Evolutionary conservation across 2,797 vertebrate genomes (phyloP).

Genomic region (Peromyscus eremicus): DNA sequence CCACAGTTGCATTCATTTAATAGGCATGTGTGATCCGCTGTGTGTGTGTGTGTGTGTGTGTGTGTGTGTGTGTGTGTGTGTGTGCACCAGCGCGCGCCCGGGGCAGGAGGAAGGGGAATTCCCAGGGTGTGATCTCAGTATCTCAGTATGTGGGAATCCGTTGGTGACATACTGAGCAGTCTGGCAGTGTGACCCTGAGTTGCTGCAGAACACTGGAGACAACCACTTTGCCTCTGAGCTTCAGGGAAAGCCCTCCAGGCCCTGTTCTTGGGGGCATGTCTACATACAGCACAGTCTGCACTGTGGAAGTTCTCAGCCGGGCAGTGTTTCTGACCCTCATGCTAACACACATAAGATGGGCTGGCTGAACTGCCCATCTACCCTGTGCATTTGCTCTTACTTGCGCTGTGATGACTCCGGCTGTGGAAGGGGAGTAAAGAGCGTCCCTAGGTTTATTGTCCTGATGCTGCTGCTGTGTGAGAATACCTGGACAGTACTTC

Average conservation of each 20-base stretch:
- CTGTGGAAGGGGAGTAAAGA: rapidly evolving
- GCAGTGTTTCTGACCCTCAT: neutral
- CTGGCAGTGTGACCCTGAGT: neutral
- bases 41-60: neutral
- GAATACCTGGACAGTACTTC: neutral
- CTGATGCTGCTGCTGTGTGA: neutral
- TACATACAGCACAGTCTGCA: neutral
- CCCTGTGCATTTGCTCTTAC: neutral
- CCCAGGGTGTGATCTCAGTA: neutral
- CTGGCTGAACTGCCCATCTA: neutral
- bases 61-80: neutral
- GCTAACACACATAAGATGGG: neutral
- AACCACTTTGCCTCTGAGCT: slow-evolving; percentile 48
- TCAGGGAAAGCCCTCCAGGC: neutral
- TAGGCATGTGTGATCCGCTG: neutral
- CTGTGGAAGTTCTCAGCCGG: rapidly evolving
- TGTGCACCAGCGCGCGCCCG: neutral
- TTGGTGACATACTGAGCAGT: neutral
- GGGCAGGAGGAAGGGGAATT: neutral
- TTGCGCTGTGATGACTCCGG: neutral
- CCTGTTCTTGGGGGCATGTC: neutral
- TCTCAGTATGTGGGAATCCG: neutral
- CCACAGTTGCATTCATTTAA: neutral
- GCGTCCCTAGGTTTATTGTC: neutral
- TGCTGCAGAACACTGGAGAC: neutral